Evolutionary conservation across 2,888 invertebrate species (phyloP).

Genomic region (Fragum whitleyi): DNA sequence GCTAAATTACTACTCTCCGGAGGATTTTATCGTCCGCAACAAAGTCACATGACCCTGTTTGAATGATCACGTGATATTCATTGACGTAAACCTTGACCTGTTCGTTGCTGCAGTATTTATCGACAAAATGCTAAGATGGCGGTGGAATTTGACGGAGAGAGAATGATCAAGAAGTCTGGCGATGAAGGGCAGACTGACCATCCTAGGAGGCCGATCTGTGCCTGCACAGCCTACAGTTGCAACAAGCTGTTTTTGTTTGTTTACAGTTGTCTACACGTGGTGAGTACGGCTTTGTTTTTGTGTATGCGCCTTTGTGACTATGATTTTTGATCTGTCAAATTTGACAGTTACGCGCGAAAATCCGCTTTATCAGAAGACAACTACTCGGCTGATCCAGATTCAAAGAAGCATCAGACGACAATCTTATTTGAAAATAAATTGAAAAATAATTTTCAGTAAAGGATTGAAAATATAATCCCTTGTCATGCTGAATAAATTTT

Average conservation of each 20-base stretch:
- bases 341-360: slow-evolving; percentile 19
- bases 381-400: too few species aligned
- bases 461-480: too few species aligned
- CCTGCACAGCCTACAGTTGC: slow-evolving; percentile 74
- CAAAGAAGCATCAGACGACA: too few species aligned
- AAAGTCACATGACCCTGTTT: slow-evolving; percentile 7
- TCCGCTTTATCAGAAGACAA: too few species aligned
- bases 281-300: slow-evolving; percentile 56
- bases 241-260: slow-evolving; percentile 76
- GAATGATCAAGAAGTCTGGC: slow-evolving; percentile 56
- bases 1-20: neutral
- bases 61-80: neutral
- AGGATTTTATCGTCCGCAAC: slow-evolving; percentile 14
- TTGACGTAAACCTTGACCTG: slow-evolving; percentile 26
- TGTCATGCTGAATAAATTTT: too few species aligned
- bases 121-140: slow-evolving; percentile 58
- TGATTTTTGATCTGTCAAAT: slow-evolving; percentile 18
- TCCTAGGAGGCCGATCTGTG: slow-evolving; percentile 71
- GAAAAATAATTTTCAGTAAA: too few species aligned
- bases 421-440: too few species aligned
- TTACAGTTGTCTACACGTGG: slow-evolving; percentile 73
- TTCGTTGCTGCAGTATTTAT: slow-evolving; percentile 14
- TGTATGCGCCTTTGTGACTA: slow-evolving; percentile 24
- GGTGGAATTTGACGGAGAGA: slow-evolving; percentile 63
- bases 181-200: slow-evolving; percentile 42